phyloP scores from a whole-genome alignment of 1,140 invertebrate genomes.

The Pantala flavescens region DNA sequence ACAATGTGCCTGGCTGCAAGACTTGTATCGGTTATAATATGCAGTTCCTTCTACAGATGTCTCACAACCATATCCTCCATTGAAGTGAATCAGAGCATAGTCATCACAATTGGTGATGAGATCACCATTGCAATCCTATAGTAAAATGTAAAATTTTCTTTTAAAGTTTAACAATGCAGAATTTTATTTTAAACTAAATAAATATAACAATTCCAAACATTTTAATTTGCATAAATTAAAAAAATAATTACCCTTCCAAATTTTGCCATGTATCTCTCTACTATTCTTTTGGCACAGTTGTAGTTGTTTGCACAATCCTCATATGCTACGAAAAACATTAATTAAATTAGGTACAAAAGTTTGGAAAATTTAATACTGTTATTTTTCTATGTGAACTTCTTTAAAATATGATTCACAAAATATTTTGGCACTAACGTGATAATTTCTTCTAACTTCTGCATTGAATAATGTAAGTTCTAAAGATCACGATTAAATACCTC shows the following conservation, averaged over 20 bases:
- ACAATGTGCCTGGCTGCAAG: background rate
- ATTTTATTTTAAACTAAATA: too few relatives aligned
- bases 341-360: background rate
- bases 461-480: too few relatives aligned
- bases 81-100: conserved; percentile 50
- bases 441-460: too few relatives aligned
- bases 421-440: too few relatives aligned
- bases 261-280: conserved; percentile 47
- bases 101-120: conserved; percentile 49
- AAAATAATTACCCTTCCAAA: conserved; percentile 39
- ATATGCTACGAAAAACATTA: conserved; percentile 40
- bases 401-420: too few relatives aligned
- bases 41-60: conserved; percentile 26
- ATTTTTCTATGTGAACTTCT: too few relatives aligned
- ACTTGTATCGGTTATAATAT: conserved; percentile 12
- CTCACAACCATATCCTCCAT: conserved; percentile 40
- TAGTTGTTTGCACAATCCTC: conserved; percentile 47
- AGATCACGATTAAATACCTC: conserved; percentile 28
- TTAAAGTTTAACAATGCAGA: too few relatives aligned
- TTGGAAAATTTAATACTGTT: too few relatives aligned
- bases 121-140: conserved; percentile 48
- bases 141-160: too few relatives aligned
- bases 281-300: conserved; percentile 45
- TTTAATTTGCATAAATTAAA: too few relatives aligned
- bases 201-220: too few relatives aligned